phyloP scores from a whole-genome alignment of 2,888 invertebrate genomes.

The Mythimna loreyi region DNA sequence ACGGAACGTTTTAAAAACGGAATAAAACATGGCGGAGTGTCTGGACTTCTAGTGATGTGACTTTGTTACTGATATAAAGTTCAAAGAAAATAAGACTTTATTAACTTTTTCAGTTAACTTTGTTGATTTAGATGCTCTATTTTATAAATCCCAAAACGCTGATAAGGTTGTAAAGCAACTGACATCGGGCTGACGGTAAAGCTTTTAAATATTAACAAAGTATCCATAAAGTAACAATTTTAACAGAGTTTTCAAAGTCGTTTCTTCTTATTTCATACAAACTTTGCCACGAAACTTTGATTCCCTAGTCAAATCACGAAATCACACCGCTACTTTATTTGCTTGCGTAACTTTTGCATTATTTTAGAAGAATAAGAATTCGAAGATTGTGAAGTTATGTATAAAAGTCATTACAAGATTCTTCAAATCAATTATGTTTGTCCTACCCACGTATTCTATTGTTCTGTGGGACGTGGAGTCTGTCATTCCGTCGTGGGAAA shows the following conservation, averaged over 20 bases:
- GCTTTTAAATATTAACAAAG: constrained; percentile 42
- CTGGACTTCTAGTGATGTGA: constrained; percentile 48
- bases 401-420: constrained; percentile 34
- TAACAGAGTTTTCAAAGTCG: constrained; percentile 34
- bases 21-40: constrained; percentile 66
- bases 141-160: background rate
- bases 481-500: constrained; percentile 64
- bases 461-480: constrained; percentile 51
- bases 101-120: constrained; percentile 2
- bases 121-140: constrained; percentile 14
- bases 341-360: constrained; percentile 27
- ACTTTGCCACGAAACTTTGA: constrained; percentile 42
- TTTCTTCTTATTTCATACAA: constrained; percentile 34
- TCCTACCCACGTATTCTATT: constrained; percentile 56
- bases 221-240: constrained; percentile 44
- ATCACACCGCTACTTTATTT: constrained; percentile 35
- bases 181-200: background rate
- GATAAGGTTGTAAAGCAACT: constrained; percentile 11
- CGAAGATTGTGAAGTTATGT: constrained; percentile 21
- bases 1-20: constrained; percentile 67
- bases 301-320: constrained; percentile 51
- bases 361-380: constrained; percentile 13
- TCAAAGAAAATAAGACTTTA: constrained; percentile 8
- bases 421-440: constrained; percentile 59
- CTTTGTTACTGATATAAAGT: constrained; percentile 49